A percentile compares a stretch with the other conserved stretches of the same genome.
Evolutionary conservation across 2,113 vertebrate genomes (phyloP).

Genomic region (Ptyas mucosa): DNA sequence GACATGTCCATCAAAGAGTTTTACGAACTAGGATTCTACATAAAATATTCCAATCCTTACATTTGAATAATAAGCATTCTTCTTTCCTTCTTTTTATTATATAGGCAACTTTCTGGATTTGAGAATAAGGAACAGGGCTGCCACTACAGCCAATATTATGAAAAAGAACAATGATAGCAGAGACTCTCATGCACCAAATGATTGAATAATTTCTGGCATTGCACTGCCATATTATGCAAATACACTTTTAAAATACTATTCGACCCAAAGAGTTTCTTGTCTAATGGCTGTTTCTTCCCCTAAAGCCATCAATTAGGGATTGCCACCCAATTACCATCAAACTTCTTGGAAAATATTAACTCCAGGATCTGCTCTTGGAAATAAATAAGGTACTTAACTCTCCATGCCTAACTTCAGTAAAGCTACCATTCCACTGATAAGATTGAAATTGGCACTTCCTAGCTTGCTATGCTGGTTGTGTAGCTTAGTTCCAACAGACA

Average conservation of each 20-base stretch:
- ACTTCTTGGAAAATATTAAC: not conserved
- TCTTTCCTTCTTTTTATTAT: not conserved
- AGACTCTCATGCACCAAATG: not conserved
- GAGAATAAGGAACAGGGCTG: not conserved
- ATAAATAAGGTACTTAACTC: conserved; percentile 18
- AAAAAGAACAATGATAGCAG: not conserved
- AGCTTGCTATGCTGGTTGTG: not conserved
- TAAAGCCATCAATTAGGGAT: conserved; percentile 17
- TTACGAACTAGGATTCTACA: not conserved
- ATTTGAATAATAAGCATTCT: not conserved
- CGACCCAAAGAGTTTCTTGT: not conserved
- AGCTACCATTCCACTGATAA: not conserved
- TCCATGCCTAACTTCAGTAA: not conserved
- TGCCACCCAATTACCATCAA: conserved; percentile 18
- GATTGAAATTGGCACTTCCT: not conserved
- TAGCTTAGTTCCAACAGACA: not conserved
- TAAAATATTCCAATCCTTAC: no score
- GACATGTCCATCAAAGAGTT: not conserved
- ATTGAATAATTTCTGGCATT: not conserved
- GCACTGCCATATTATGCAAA: not conserved
- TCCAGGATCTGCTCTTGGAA: not conserved
- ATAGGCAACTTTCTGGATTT: not conserved
- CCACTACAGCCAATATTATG: not conserved
- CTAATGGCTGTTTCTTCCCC: not conserved
- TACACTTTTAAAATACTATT: not conserved